Base-by-base conservation (phyloP, 2,113 vertebrate species). In the Illadopsis cleaveri region DNA sequence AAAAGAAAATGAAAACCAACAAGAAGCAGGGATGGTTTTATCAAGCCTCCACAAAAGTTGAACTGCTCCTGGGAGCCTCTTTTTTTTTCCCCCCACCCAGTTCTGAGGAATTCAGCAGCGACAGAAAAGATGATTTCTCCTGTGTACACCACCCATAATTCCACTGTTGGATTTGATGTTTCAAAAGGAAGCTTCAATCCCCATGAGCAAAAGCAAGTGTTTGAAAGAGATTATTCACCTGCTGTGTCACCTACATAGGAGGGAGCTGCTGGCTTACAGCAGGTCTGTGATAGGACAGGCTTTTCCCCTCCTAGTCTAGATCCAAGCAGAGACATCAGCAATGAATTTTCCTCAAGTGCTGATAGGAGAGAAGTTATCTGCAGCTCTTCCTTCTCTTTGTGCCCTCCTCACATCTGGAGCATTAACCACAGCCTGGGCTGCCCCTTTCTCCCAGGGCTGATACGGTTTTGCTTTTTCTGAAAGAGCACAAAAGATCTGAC, bases 211-310 rank as follows among this genome's bases (percentile, higher is more conserved):
- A 90, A 95, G 68, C 38, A 44, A 64, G 35, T 61, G 30, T 75
- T 91, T 65, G 88, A 90, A 96, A 82, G 83, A 35, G 62, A 78
- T 94, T 47, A 73, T 93, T 92, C 87, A 92, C 79, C 90, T 94
- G 82, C 90, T 48, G 9, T 2, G 48, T 75, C 78, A 78, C 64
- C 64, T 2, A 25, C 75, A 28, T 9, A 40, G 79, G 82, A 78
- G 68, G 72, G 68, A 93, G 87, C 82, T 76, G 86, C 50, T 0
- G 2, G 33, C 90, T 92, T 2, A 0, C 82, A 48, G 93, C 1
- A 0, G 33, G 31, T 13, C 83, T 87, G 62, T 37, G 78, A 73
- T 3, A 54, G 82, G 24, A 9, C 84, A 91, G 50, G 27, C 35
- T 94, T 75, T 6, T 50, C 75, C 33, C 64, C 42, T 77, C 51